These are phyloP conservation scores for Platalea minor DNA, from an alignment of 2,797 vertebrate genomes.

Conservation along the genomic window DNA sequence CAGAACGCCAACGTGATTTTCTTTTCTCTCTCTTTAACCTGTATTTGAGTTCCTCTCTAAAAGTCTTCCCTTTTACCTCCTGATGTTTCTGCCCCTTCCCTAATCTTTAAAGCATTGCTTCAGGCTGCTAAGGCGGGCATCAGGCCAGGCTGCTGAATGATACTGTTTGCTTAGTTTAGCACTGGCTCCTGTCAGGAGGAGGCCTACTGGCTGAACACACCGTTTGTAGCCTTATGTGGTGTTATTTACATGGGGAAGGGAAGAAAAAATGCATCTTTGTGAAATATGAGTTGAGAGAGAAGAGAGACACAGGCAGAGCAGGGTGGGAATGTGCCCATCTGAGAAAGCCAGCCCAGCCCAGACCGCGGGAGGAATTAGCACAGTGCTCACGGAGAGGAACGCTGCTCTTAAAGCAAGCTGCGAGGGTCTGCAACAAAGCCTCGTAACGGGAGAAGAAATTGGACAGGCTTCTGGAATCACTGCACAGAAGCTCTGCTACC, in stretches of 20 bases:
- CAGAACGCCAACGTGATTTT: background rate
- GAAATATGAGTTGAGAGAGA: background rate
- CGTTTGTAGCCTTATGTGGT: background rate
- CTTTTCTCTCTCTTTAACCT: background rate
- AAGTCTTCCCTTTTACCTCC: background rate
- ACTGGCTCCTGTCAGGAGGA: background rate
- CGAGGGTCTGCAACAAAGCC: background rate
- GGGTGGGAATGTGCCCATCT: background rate
- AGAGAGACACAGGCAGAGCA: background rate
- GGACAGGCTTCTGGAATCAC: background rate
- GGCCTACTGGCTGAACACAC: background rate
- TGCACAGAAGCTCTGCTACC: background rate
- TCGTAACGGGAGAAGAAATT: background rate
- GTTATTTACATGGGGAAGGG: background rate
- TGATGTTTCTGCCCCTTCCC: background rate
- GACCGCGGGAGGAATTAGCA: background rate
- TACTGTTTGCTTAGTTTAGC: background rate
- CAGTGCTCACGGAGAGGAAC: background rate
- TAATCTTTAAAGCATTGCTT: background rate
- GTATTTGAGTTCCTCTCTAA: background rate
- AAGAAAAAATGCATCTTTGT: background rate
- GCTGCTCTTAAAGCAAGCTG: background rate
- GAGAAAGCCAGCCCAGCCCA: background rate
- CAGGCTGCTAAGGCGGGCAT: background rate
- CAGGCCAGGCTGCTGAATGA: background rate